Evolutionary conservation across 2,113 vertebrate species (phyloP), one percentile per base, ranked within the genome.

Genomic region (Engraulis encrasicolus): DNA sequence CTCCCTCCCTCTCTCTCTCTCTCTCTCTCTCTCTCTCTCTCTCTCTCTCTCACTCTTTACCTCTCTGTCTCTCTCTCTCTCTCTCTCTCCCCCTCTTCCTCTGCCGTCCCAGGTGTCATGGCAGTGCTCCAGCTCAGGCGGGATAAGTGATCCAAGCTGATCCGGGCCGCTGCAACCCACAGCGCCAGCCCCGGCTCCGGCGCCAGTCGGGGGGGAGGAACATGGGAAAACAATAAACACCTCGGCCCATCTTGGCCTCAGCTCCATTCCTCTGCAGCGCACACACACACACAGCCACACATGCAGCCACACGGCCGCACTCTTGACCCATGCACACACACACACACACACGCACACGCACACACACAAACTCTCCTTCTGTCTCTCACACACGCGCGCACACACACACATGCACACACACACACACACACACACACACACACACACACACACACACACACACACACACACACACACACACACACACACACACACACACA

Each of bases 181-280:
- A 74, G 66, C 66, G 12, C 66, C 27, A 71, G 61, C 14, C 11
- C 40, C 40, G 9, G 40, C 40, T 45, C 40, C 40, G 40, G 40
- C 40, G 40, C 40, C 40, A 45, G 40, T 45, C 40, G 40, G 40
- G 4, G 40, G 40, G 31, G 31, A 48, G 82, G 54, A 61, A 71
- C 31, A 80, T 80, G 77, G 81, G 54, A 61, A 83, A 82, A 83
- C 79, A 40, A 82, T 78, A 74, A 82, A 86, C 66, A 80, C 52
- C 31, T 52, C 81, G 27, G 45, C 49, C 23, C 27, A 50, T 82
- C 78, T 79, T 50, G 23, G 18, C 66, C 71, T 49, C 36, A 50
- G 50, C 6, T n/a, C n/a, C n/a, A 78, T 85, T 81, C 81, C 80
- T 45, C 45, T 18, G 27, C 80, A 81, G 40, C 23, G 18, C 50